Evolutionary conservation across 2,113 vertebrate species (phyloP), one percentile per base, ranked within the genome.

Genomic region (Phylloscopus trochilus): DNA sequence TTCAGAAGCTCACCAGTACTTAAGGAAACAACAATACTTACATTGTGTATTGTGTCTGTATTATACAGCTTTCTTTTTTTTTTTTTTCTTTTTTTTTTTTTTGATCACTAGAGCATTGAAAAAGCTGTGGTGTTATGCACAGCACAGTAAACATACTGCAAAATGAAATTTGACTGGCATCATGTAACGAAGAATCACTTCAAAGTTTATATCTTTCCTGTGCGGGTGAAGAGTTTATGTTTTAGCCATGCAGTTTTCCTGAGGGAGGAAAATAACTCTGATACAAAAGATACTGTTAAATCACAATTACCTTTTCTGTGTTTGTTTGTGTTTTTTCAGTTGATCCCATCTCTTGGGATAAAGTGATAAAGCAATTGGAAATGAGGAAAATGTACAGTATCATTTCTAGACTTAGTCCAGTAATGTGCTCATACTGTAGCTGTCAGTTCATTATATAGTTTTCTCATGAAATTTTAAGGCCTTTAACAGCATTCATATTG

Each of bases 51-150:
- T 91, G 44, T 77, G 37, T 60, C 47, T 90, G 23, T 70, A 26
- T 52, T 64, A 74, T 28, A 75, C 22, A 39, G 39, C 7, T 15
- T 52, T 47, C 35, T 31, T 39, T 74, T 47, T 24, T 46, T 31
- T 27, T 53, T 63, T 43, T 94, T 86, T 43, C 16, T 30, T 11
- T 51, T 46, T 35, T 27, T 49, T 35, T 26, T 51, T 67, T 41
- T 94, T 89, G 68, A 55, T 87, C 87, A 93, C 59, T 62, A 79
- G 76, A 96, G 46, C 89, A 88, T 26, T 87, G 75, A 94, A 84
- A 51, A 95, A 39, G 91, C 30, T 39, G 3, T 35, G 83, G 76
- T 78, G 58, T 91, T 95, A 80, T 27, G 63, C 66, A 96, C 76
- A 97, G 91, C 44, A 89, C 31, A 72, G 11, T 46, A 94, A 95